Percentiles rank a stretch among this genome's conserved stretches.
Conservation (phyloP, 2,797 vertebrate species). For the Esox masquinongy region DNA sequence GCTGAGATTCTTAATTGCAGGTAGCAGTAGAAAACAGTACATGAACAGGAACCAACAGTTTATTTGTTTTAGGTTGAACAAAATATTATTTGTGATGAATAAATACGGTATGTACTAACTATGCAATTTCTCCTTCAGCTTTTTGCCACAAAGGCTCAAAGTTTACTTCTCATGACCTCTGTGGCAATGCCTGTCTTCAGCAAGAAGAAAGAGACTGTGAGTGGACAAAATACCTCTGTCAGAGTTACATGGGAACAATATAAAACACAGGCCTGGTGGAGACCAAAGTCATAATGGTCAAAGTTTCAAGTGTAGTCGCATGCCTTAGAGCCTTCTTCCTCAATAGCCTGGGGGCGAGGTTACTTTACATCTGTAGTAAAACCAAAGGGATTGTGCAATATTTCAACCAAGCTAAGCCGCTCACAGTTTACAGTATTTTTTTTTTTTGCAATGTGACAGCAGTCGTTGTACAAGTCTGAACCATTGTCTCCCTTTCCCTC, state of each 20-base stretch:
- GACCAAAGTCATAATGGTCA: not conserved
- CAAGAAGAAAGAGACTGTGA: conserved; percentile 87
- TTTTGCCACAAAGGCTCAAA: conserved; percentile 80
- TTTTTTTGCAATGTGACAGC: not conserved
- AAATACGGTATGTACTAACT: not conserved
- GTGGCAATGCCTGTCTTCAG: conserved; percentile 92
- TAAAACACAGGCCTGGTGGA: too few species aligned
- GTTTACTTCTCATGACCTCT: conserved; percentile 82
- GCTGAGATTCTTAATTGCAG: conserved; percentile 9
- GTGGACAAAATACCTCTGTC: not conserved
- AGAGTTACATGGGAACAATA: not conserved
- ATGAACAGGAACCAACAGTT: not conserved
- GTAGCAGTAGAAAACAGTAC: not conserved
- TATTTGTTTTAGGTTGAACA: not conserved
- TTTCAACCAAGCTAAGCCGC: not conserved
- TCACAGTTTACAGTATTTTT: not conserved
- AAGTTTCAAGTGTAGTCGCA: not conserved
- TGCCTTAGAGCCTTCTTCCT: not conserved
- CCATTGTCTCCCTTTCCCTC: not conserved
- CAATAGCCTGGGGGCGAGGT: not conserved
- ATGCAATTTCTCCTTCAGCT: conserved; percentile 63
- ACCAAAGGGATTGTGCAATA: not conserved
- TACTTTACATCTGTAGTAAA: not conserved
- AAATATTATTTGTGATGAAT: not conserved
- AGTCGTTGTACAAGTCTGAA: not conserved